Percentiles rank a stretch among this genome's conserved stretches.
Evolutionary conservation across 2,797 vertebrate genomes (phyloP).

Genomic region (Sebastolobus altivelis): DNA sequence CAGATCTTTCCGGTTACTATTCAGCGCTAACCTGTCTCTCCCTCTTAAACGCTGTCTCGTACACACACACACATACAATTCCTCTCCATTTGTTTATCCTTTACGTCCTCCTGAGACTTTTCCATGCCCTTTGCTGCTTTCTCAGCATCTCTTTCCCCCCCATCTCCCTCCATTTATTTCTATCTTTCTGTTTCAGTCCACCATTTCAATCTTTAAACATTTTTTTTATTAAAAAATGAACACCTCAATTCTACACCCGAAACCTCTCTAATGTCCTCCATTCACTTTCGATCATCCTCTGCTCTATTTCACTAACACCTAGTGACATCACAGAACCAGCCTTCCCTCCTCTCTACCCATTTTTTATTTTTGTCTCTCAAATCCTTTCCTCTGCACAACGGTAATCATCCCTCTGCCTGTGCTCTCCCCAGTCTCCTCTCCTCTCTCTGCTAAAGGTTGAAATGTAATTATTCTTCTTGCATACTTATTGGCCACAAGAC

Average conservation of each 20-base stretch:
- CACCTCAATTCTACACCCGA: neutral
- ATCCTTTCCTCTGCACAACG: slow-evolving; percentile 5
- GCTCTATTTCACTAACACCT: slow-evolving; percentile 28
- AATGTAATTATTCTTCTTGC: slow-evolving; percentile 37
- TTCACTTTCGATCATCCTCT: slow-evolving; percentile 45
- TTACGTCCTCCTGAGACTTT: slow-evolving; percentile 20
- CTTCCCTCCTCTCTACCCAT: neutral
- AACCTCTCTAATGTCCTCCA: slow-evolving; percentile 11
- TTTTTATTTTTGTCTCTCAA: neutral
- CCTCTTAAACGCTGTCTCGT: neutral
- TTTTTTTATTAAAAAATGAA: neutral
- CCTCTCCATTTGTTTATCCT: slow-evolving; percentile 21
- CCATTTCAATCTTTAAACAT: neutral
- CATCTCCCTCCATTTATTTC: neutral
- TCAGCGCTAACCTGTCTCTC: slow-evolving; percentile 31
- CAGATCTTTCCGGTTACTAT: slow-evolving; percentile 44
- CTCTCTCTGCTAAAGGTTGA: slow-evolving; percentile 8
- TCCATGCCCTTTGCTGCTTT: slow-evolving; percentile 14
- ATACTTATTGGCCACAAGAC: slow-evolving; percentile 12
- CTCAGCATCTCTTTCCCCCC: neutral
- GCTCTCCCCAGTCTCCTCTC: slow-evolving; percentile 6
- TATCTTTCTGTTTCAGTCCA: neutral
- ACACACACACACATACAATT: neutral
- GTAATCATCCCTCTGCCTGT: neutral
- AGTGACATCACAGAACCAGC: slow-evolving; percentile 38